A percentile compares a stretch with the other conserved stretches of the same genome.
These are phyloP conservation scores for Brachypodius melanocephalos DNA, from an alignment of 2,113 vertebrate genomes.

Conservation along the genomic window DNA sequence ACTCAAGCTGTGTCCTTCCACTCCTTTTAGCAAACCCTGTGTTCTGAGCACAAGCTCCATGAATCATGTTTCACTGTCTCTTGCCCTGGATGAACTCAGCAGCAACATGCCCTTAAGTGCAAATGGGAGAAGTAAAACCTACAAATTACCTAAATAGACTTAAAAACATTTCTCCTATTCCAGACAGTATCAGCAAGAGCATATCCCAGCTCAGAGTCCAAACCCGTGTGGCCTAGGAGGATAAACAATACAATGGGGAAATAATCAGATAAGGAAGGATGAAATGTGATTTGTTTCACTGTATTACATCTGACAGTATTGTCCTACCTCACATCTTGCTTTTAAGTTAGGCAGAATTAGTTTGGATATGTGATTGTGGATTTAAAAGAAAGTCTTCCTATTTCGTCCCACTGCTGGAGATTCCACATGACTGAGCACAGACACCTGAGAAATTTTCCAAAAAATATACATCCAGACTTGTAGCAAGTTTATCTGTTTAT, in stretches of 20 bases:
- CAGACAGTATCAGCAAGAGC: not conserved
- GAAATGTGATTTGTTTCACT: conserved; percentile 21
- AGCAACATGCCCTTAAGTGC: not conserved
- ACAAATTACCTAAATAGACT: not conserved
- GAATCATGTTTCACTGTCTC: not conserved
- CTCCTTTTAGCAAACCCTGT: not conserved
- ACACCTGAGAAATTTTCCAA: not conserved
- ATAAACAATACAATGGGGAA: not conserved
- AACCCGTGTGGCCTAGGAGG: not conserved
- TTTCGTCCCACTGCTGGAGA: not conserved
- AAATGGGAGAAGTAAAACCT: not conserved
- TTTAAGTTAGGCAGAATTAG: not conserved
- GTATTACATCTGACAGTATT: not conserved
- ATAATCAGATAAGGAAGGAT: not conserved
- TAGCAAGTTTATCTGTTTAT: conserved; percentile 23
- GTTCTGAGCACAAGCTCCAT: not conserved
- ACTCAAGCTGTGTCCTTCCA: not conserved
- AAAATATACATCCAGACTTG: conserved; percentile 3
- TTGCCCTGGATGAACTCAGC: not conserved
- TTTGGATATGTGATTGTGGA: not conserved
- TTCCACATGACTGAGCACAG: not conserved
- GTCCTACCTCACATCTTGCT: not conserved
- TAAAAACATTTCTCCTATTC: not conserved
- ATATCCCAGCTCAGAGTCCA: not conserved
- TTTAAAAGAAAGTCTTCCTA: not conserved